Conservation (phyloP, 2,113 vertebrate species). For the Leiothrix lutea region DNA sequence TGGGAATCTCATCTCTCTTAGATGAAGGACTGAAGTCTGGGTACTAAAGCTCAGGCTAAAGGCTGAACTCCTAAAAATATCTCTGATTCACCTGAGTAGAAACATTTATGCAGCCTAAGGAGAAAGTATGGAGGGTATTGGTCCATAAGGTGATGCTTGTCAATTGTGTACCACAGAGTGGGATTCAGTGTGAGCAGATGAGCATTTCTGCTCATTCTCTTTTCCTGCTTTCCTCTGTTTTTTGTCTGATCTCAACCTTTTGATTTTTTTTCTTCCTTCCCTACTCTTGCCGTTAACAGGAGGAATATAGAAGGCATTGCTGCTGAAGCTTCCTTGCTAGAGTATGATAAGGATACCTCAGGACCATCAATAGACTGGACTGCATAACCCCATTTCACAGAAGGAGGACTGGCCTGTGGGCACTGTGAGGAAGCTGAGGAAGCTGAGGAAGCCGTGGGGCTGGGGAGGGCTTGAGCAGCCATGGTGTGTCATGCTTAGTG, state of each 20-base stretch:
- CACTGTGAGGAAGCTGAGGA: background rate
- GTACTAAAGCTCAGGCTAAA: background rate
- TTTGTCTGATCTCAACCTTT: background rate
- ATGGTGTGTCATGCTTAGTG: accelerated
- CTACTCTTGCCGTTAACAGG: background rate
- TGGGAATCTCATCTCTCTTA: background rate
- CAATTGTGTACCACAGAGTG: background rate
- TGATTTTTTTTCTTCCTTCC: background rate
- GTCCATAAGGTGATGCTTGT: background rate
- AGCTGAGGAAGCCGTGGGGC: background rate
- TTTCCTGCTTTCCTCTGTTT: background rate
- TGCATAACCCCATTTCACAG: background rate
- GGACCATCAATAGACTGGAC: background rate
- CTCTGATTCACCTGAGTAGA: background rate
- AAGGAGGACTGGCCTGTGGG: background rate
- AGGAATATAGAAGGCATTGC: background rate
- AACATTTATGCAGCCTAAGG: background rate
- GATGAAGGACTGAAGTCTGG: background rate
- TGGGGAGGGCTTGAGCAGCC: background rate
- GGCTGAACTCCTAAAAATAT: background rate
- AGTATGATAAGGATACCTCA: background rate
- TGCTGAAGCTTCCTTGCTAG: background rate
- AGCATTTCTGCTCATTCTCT: background rate
- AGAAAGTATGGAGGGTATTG: background rate
- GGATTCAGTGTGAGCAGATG: background rate